Percentiles rank a stretch among this genome's conserved stretches.
These are phyloP conservation scores for Telmatherina bonti DNA, from an alignment of 2,797 vertebrate genomes.

Conservation along the genomic window DNA sequence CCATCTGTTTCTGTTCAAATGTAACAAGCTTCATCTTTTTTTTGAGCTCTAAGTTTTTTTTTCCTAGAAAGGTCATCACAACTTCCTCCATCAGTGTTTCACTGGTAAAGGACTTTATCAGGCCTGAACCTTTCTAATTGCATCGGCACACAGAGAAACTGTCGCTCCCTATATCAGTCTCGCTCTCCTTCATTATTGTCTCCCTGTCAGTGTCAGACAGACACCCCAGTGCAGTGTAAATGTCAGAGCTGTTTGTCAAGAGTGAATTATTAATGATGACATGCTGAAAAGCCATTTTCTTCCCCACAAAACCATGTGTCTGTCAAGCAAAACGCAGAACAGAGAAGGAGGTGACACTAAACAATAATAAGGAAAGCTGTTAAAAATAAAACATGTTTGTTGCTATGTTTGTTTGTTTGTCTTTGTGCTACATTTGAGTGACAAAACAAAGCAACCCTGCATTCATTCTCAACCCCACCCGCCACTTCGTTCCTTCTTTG, in stretches of 20 bases:
- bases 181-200: conserved; percentile 66
- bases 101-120: conserved; percentile 33
- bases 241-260: conserved; percentile 83
- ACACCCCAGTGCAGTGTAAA: conserved; percentile 76
- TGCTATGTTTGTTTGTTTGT: conserved; percentile 39
- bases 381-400: conserved; percentile 18
- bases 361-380: conserved; percentile 12
- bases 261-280: conserved; percentile 86
- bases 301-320: conserved; percentile 60
- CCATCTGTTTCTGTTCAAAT: conserved; percentile 1
- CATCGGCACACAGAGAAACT: conserved; percentile 42
- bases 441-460: conserved; percentile 20
- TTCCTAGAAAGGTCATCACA: conserved; percentile 51
- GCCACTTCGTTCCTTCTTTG: conserved; percentile 1
- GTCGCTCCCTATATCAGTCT: conserved; percentile 30
- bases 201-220: conserved; percentile 66
- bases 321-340: conserved; percentile 49
- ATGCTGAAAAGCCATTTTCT: conserved; percentile 79
- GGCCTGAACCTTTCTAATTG: conserved; percentile 64
- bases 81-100: conserved; percentile 45
- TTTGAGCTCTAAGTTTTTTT: conserved; percentile 22
- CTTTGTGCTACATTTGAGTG: conserved; percentile 12
- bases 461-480: conserved; percentile 13
- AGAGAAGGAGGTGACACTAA: conserved; percentile 9
- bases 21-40: conserved; percentile 24